Evolutionary conservation across 2,888 invertebrate species (phyloP).

Genomic region (Ametastegia equiseti): DNA sequence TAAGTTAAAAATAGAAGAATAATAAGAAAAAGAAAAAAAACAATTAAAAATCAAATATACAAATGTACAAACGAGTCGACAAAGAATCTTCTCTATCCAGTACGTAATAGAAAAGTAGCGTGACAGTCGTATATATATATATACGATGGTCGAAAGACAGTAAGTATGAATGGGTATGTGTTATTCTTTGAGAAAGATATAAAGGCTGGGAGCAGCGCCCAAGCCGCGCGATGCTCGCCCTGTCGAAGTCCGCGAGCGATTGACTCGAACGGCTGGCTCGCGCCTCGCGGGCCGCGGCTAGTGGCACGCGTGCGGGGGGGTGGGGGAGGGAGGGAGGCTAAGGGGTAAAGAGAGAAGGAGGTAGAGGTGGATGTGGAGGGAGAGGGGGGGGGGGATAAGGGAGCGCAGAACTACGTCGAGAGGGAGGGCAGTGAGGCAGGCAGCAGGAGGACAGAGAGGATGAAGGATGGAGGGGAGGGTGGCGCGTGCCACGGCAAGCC

Average conservation of each 20-base stretch:
- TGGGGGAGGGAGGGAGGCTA: conserved; percentile 62
- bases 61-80: too few species aligned
- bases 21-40: too few species aligned
- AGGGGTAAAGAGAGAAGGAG: conserved; percentile 63
- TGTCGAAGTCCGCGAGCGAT: conserved; percentile 73
- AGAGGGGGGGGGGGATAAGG: conserved; percentile 66
- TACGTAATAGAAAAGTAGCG: too few species aligned
- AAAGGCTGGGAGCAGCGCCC: conserved; percentile 34
- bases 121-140: too few species aligned
- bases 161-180: conserved; percentile 71
- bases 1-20: too few species aligned
- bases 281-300: conserved; percentile 67
- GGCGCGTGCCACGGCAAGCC: conserved; percentile 74
- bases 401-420: conserved; percentile 56
- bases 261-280: conserved; percentile 67
- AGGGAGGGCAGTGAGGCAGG: too few species aligned
- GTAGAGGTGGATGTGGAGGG: conserved; percentile 65
- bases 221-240: conserved; percentile 62
- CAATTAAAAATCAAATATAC: too few species aligned
- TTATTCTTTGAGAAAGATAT: conserved; percentile 78
- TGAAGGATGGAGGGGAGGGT: conserved; percentile 61
- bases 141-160: not conserved
- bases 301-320: conserved; percentile 72
- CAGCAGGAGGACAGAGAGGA: conserved; percentile 61
- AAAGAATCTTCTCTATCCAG: too few species aligned